Evolutionary conservation across 1,140 invertebrate genomes (phyloP).

Genomic region (Pemphigus obesinymphae): DNA sequence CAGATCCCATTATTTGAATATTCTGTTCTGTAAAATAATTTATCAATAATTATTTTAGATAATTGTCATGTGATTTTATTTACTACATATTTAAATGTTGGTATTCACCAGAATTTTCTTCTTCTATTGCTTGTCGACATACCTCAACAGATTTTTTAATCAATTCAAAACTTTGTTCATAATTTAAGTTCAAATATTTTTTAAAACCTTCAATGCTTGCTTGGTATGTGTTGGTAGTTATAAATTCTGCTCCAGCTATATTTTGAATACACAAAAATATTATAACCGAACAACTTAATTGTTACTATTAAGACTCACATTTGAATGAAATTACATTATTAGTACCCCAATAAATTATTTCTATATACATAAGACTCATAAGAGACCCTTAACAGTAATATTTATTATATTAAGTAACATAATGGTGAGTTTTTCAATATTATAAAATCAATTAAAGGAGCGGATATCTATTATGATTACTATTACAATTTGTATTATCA

Average conservation of each 20-base stretch:
- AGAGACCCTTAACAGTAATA: not conserved
- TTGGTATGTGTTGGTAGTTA: conserved; percentile 85
- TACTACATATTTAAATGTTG: not conserved
- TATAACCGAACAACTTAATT: not conserved
- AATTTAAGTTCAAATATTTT: conserved; percentile 61
- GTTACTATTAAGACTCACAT: too few relatives aligned
- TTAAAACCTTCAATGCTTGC: conserved; percentile 73
- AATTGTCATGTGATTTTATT: not conserved
- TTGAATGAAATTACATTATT: too few relatives aligned
- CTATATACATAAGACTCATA: not conserved
- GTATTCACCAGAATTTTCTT: conserved; percentile 37
- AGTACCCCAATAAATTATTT: too few relatives aligned
- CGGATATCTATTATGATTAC: too few relatives aligned
- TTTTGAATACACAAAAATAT: not conserved
- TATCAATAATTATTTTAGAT: not conserved
- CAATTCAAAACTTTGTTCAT: conserved; percentile 61
- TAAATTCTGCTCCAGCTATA: conserved; percentile 73
- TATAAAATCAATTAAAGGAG: too few relatives aligned
- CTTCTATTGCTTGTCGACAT: conserved; percentile 59
- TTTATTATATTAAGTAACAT: not conserved
- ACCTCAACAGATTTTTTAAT: conserved; percentile 66
- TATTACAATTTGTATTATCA: too few relatives aligned
- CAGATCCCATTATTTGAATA: conserved; percentile 58
- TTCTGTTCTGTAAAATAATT: not conserved
- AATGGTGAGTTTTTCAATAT: too few relatives aligned